Base-by-base conservation (phyloP, 2,888 invertebrate species). In the Hylaea fasciaria region DNA sequence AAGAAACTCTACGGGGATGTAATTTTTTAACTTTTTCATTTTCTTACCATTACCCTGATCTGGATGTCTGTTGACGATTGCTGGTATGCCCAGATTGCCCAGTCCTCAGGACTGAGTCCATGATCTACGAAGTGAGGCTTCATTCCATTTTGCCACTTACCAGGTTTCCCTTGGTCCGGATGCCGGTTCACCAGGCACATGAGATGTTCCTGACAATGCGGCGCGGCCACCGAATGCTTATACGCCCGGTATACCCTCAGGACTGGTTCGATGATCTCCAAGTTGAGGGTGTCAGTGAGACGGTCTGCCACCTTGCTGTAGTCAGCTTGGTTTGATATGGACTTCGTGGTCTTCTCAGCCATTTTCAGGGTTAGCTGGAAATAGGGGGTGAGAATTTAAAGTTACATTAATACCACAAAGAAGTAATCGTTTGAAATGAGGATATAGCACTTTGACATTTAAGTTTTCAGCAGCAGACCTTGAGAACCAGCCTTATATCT, bases 171-270 rank as follows among this genome's bases (percentile, higher is more conserved):
- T 41, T 93, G 89, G 17, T 94, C 91, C 45, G 93, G 93, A 46
- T 94, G 94, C 70, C 94, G 93, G 78, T 97, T 97, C 7, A 97
- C 94, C 40, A 95, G 87, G 77, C 97, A 97, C 82, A 97, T 93
- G 39, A 97, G 94, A 73, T 96, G 96, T 74, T 94, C 95, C 73
- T 96, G 96, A 80, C 97, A 97, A 52, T 94, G 93, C 0, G 96
- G 96, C 29, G 94, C 93, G 72, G 93, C 93, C 0, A 93, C 87
- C 0, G 95, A 94, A 87, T 95, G 97, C 75, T 95, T 94, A 87
- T 96, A 97, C 0, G 96, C 97, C 50, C 97, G 90, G 91, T 96
- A 96, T 12, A 96, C 96, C 81, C 96, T 93, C n/a, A 96, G 93
- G 28, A 97, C 93, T 0, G 97, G 97, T 78, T 96, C 96, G 52